Evolutionary conservation across 2,888 invertebrate genomes (phyloP), one percentile per base, ranked within the genome.

Genomic region (Altica lythri): DNA sequence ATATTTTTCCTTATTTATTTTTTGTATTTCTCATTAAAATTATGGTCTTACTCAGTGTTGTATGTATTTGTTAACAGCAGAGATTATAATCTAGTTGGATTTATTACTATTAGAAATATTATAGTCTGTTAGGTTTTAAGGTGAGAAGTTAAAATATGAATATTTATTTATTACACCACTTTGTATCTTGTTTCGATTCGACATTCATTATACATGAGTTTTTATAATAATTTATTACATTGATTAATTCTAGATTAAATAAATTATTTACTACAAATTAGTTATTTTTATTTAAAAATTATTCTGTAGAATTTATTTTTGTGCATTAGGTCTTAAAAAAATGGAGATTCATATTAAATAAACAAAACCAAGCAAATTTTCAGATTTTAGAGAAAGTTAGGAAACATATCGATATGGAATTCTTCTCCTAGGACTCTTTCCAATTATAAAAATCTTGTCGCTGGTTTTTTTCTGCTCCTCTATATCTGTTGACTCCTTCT

Each of bases 211-310:
- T 30, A 25, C 32, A 13, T 49, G n/a, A 27, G 12, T 22, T 35
- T 47, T 32, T 27, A 48, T 43, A 51, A 49, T 55, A 57, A 59
- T 60, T 62, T 57, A 57, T 61, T 57, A 54, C 56, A 60, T 52
- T 43, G 48, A 37, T 42, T 55, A 53, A 58, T 59, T 25, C 35
- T 49, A 42, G 52, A 55, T 59, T 54, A 53, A 62, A 60, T 61
- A 61, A 61, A 60, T 59, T 57, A 55, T 60, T 57, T 60, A 57
- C 55, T 53, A 45, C 22, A 43, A 40, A 10, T 30, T 29, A 6
- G 17, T 32, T 22, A 45, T 42, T 45, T 25, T 29, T 10, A 10
- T 10, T 2, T 19, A 13, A 30, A 12, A 13, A 10, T n/a, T n/a
- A n/a, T n/a, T n/a, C n/a, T n/a, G n/a, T n/a, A n/a, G n/a, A n/a